These are phyloP conservation scores for Rhipidura dahli DNA, from an alignment of 2,113 vertebrate genomes.

Conservation along the genomic window DNA sequence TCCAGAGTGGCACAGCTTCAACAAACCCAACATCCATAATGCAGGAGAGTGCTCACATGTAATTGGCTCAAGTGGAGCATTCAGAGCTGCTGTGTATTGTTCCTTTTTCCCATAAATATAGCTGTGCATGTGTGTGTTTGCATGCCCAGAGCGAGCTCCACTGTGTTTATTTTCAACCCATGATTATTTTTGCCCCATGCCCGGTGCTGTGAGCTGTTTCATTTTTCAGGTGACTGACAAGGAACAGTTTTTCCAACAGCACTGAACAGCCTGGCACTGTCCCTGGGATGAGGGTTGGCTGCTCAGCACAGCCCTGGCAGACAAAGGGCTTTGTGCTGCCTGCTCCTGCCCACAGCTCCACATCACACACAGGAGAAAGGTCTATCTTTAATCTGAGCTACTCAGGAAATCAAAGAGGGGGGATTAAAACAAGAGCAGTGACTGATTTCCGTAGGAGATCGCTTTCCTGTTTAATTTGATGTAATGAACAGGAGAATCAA, in stretches of 20 bases:
- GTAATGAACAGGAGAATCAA: slow-evolving; percentile 73
- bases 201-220: background rate
- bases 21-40: background rate
- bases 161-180: background rate
- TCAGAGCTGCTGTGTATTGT: background rate
- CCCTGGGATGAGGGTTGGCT: background rate
- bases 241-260: slow-evolving; percentile 36
- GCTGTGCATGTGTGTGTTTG: background rate
- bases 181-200: background rate
- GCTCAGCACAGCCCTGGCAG: slow-evolving; percentile 43
- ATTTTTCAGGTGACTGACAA: slow-evolving; percentile 22
- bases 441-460: slow-evolving; percentile 68
- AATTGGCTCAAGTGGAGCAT: background rate
- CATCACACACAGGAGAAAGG: slow-evolving; percentile 43
- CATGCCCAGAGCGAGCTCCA: background rate
- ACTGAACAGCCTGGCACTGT: slow-evolving; percentile 1
- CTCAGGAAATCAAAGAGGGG: slow-evolving; percentile 67
- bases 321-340: slow-evolving; percentile 71
- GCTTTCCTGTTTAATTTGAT: slow-evolving; percentile 66
- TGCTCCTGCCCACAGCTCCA: slow-evolving; percentile 39
- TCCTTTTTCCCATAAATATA: background rate
- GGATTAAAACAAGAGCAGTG: slow-evolving; percentile 70
- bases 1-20: background rate
- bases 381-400: slow-evolving; percentile 69
- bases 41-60: background rate